A percentile compares a stretch with the other conserved stretches of the same genome.
Evolutionary conservation across 2,888 invertebrate genomes (phyloP).

Genomic region (Gortyna flavago): DNA sequence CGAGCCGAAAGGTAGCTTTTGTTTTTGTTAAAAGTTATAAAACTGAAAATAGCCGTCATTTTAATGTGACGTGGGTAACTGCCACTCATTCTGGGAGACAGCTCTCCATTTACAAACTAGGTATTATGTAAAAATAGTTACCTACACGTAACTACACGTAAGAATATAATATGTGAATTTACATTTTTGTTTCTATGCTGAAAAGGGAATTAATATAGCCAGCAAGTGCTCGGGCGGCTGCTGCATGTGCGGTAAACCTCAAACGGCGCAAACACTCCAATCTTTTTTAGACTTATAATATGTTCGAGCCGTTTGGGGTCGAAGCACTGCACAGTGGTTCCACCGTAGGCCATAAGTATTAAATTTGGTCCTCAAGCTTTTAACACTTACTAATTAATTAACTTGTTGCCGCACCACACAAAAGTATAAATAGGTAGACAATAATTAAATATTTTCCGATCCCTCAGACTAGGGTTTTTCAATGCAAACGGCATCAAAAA

Average conservation of each 20-base stretch:
- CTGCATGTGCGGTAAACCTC: not conserved
- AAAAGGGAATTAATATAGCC: slow-evolving; percentile 9
- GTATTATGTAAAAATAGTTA: slow-evolving; percentile 33
- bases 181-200: slow-evolving; percentile 16
- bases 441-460: no score
- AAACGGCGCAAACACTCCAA: not conserved
- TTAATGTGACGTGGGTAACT: slow-evolving; percentile 58
- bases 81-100: slow-evolving; percentile 49
- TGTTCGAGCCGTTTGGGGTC: not conserved
- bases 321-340: no score
- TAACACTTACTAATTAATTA: no score
- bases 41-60: slow-evolving; percentile 58
- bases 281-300: not conserved
- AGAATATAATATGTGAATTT: slow-evolving; percentile 29
- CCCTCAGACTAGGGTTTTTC: no score
- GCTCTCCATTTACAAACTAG: slow-evolving; percentile 31
- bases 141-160: slow-evolving; percentile 5
- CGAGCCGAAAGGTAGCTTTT: slow-evolving; percentile 27
- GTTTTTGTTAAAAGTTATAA: slow-evolving; percentile 60
- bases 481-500: no score
- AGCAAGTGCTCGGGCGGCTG: not conserved
- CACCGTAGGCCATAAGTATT: no score
- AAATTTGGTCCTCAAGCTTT: no score
- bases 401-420: no score
- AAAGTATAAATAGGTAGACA: no score